Conservation (phyloP, 2,797 vertebrate species). For the Eupleurogrammus muticus region DNA sequence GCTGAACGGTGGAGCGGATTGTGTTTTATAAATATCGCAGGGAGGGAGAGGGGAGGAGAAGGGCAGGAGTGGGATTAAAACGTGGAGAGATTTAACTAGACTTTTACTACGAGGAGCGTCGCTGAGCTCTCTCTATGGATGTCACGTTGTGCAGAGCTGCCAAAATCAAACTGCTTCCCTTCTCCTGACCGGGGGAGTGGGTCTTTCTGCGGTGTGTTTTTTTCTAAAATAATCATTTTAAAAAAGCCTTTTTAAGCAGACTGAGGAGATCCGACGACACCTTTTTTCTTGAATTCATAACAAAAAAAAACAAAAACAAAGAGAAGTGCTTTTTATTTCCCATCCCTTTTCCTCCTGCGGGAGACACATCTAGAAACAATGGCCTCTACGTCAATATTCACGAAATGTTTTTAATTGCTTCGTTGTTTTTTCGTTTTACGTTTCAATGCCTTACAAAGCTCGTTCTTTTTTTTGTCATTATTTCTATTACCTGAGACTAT, state of each 20-base stretch:
- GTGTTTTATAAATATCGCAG: conserved; percentile 85
- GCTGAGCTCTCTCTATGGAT: conserved; percentile 83
- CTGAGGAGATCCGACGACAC: conserved; percentile 80
- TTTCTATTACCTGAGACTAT: conserved; percentile 81
- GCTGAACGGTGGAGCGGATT: conserved; percentile 74
- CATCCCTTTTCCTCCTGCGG: conserved; percentile 78
- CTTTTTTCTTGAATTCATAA: conserved; percentile 84
- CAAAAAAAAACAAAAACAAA: conserved; percentile 80
- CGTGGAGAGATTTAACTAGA: conserved; percentile 80
- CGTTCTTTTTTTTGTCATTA: conserved; percentile 73
- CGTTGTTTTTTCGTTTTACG: conserved; percentile 77
- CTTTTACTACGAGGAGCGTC: conserved; percentile 82
- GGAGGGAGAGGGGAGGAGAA: conserved; percentile 54
- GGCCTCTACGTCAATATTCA: conserved; percentile 80
- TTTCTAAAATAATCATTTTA: conserved; percentile 86
- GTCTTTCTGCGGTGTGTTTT: conserved; percentile 84
- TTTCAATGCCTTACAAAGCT: conserved; percentile 85
- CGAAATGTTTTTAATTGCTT: conserved; percentile 84
- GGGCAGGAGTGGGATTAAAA: conserved; percentile 76
- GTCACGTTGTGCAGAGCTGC: conserved; percentile 87
- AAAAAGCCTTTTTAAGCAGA: conserved; percentile 89
- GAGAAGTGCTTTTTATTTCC: conserved; percentile 89
- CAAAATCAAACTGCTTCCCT: conserved; percentile 85
- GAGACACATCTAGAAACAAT: conserved; percentile 81
- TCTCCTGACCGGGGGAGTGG: conserved; percentile 64